Evolutionary conservation across 2,888 invertebrate genomes (phyloP), one percentile per base, ranked within the genome.

Genomic region (Eristalis intricaria): DNA sequence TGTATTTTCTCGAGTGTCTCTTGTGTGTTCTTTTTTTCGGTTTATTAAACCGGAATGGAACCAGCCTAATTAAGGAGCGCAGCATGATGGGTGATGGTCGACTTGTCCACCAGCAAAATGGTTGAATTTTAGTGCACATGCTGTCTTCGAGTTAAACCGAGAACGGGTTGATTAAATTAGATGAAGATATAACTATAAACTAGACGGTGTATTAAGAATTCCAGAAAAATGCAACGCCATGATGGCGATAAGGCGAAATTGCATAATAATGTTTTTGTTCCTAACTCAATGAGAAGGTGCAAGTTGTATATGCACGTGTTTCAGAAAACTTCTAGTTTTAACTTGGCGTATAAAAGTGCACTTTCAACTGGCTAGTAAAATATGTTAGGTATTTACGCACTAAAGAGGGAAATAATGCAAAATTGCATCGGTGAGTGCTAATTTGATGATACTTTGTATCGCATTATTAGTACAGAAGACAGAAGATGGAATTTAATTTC

Each of bases 131-230:
- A 19, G 50, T 50, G 2, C 8, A 19, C 19, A 8, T 50, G 26
- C 5, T 29, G 38, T 8, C 40, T 65, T 19, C 26, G 3, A 63
- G 56, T 35, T 40, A 40, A 40, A 19, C 26, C 66, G 15, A 43
- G 66, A 76, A 77, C 77, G 50, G 26, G 77, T 77, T 77, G 50
- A 69, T 63, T 61, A 35, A 69, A 69, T 77, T 35, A 69, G 69
- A 63, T 77, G 60, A 56, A 77, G 68, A 43, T 69, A 23, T 35
- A 50, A 69, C 69, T 60, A 56, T 60, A 68, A 43, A 19, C 19
- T 50, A 50, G 50, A 50, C 50, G 50, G 50, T 50, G 19, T 50
- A 50, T 19, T n/a, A 50, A 8, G 19, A 50, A 50, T 50, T 19
- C 19, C 5, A 8, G 19, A 19, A 50, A 50, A 19, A 19, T 50